Conservation (phyloP, 2,797 vertebrate genomes). For the Lates japonicus region DNA sequence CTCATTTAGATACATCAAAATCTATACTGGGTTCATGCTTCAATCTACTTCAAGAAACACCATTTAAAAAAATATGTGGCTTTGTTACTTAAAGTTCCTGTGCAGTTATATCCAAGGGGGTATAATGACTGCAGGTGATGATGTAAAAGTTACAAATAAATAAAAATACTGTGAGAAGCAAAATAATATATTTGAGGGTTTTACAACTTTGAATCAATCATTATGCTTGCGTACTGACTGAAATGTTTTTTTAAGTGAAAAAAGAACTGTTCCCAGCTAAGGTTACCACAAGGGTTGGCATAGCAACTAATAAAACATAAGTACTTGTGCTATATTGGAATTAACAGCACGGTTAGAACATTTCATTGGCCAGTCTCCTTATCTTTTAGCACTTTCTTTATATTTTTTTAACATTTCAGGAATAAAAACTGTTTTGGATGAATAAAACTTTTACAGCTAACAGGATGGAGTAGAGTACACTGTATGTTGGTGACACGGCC, state of each 20-base stretch:
- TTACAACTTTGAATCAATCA: constrained; percentile 15
- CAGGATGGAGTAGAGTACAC: not conserved
- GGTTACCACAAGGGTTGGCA: constrained; percentile 20
- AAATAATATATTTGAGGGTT: not conserved
- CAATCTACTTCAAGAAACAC: constrained; percentile 16
- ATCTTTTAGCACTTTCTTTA: not conserved
- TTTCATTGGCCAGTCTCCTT: not conserved
- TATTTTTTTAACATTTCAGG: not conserved
- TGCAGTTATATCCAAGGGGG: not conserved
- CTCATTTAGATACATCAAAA: not conserved
- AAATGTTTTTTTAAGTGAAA: constrained; percentile 4
- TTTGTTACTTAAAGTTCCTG: not conserved
- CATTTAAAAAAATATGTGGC: not conserved
- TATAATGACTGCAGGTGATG: not conserved
- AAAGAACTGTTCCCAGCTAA: not conserved
- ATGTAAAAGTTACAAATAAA: constrained; percentile 2
- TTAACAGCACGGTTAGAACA: not conserved
- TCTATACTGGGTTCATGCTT: not conserved
- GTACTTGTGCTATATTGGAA: not conserved
- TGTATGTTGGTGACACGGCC: not conserved
- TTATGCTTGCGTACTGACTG: not conserved
- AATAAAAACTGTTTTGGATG: not conserved
- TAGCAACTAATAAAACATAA: constrained; percentile 22
- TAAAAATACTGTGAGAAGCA: not conserved
- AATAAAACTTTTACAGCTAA: not conserved